A percentile compares a stretch with the other conserved stretches of the same genome.
phyloP scores from a whole-genome alignment of 2,797 vertebrate species.

The Protonibea diacanthus region DNA sequence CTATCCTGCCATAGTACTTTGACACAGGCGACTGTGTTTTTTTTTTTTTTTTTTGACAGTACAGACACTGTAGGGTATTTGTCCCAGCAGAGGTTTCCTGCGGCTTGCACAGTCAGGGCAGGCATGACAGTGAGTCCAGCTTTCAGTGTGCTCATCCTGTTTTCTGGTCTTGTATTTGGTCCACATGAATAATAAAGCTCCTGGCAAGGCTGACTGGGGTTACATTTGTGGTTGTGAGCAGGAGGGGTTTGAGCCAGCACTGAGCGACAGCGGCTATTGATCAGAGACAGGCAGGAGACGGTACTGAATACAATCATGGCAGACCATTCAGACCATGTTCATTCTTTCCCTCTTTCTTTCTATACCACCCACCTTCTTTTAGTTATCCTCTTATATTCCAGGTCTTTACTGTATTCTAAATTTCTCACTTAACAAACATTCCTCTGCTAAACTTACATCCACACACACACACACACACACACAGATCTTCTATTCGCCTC shows the following conservation, averaged over 20 bases:
- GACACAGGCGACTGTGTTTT: conserved; percentile 17
- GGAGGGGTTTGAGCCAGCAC: conserved; percentile 46
- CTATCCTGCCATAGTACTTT: neutral
- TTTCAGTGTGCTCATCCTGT: conserved; percentile 53
- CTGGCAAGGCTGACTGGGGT: conserved; percentile 58
- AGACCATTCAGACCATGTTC: conserved; percentile 16
- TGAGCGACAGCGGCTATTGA: conserved; percentile 69
- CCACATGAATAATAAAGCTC: conserved; percentile 76
- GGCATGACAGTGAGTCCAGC: conserved; percentile 51
- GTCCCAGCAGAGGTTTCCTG: conserved; percentile 54
- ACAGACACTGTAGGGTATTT: conserved; percentile 42
- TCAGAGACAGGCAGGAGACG: conserved; percentile 62
- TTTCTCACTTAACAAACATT: conserved; percentile 31
- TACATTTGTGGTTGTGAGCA: conserved; percentile 66
- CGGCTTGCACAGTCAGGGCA: conserved; percentile 48
- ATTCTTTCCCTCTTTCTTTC: conserved; percentile 9
- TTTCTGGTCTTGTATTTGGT: conserved; percentile 70
- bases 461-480: neutral
- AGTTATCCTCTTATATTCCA: conserved; percentile 7
- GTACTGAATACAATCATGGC: conserved; percentile 54
- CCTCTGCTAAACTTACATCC: conserved; percentile 20
- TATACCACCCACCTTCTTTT: conserved; percentile 7
- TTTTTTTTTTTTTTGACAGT: conserved; percentile 44
- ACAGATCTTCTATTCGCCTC: conserved; percentile 30
- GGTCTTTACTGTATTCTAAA: conserved; percentile 20